Base-by-base conservation (phyloP, 1,140 invertebrate species). In the Plutomurus gul region DNA sequence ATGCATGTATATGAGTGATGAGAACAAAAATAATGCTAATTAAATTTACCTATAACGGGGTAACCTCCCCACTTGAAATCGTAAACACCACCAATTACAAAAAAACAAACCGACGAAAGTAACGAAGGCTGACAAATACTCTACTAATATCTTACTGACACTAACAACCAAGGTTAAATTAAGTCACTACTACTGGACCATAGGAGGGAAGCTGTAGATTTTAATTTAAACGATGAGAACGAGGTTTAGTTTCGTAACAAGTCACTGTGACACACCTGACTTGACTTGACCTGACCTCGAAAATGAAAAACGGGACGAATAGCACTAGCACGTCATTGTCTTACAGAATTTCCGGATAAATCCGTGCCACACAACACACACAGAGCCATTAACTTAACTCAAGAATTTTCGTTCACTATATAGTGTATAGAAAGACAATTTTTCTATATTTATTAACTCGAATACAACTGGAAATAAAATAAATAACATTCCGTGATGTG, bases 191-290 rank as follows among this genome's bases (percentile, higher is more conserved):
- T n/a, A n/a, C n/a, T n/a, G n/a, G n/a, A n/a, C n/a, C n/a, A n/a
- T n/a, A n/a, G n/a, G n/a, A n/a, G n/a, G n/a, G n/a, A n/a, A n/a
- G n/a, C n/a, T n/a, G n/a, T n/a, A n/a, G n/a, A n/a, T n/a, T n/a
- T 6, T 11, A 7, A 30, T 30, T 65, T 65, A 33, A 16, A 65
- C 27, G 56, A 30, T 8, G 43, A n/a, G n/a, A 20, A 7, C 18
- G 56, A 65, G 27, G 56, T 30, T 30, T 13, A 51, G 56, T 16
- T 30, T 65, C 7, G 56, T 33, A 25, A 65, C 56, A n/a, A 65
- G 56, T 65, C 56, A 65, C 56, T 65, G 56, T 30, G 18, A 27
- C 22, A 65, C 56, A 65, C 56, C 56, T 65, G 56, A 65, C 56
- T 36, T 65, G 20, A 22, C 11, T 22, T 13, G 56, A 65, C 30